Evolutionary conservation across 2,797 vertebrate species (phyloP).

Genomic region (Aplochiton taeniatus): DNA sequence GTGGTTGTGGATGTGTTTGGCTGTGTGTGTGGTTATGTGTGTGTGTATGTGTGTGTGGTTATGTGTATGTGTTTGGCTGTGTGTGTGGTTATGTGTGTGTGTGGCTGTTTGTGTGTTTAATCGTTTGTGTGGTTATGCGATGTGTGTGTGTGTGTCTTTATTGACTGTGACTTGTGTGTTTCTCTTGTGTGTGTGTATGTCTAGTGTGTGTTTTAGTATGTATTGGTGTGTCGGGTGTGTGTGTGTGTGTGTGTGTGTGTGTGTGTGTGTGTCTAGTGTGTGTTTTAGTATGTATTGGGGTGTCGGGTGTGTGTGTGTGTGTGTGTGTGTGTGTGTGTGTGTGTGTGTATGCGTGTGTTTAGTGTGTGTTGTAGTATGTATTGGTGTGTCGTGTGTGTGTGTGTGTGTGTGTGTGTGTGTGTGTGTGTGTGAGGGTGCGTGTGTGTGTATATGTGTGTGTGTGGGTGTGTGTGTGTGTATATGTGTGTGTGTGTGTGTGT

Average conservation of each 20-base stretch:
- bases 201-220: constrained; percentile 21
- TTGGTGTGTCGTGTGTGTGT: constrained; percentile 40
- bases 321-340: too few relatives aligned
- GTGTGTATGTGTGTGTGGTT: too few relatives aligned
- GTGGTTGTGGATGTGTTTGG: too few relatives aligned
- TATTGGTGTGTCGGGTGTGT: too few relatives aligned
- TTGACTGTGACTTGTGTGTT: constrained; percentile 1
- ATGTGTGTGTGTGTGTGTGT: constrained; percentile 28
- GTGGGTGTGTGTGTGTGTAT: too few relatives aligned
- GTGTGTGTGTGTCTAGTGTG: constrained; percentile 25
- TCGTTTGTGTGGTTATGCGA: too few relatives aligned
- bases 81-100: too few relatives aligned
- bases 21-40: too few relatives aligned
- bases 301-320: constrained; percentile 20
- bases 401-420: constrained; percentile 21
- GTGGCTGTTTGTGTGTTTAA: too few relatives aligned
- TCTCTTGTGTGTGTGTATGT: constrained; percentile 39
- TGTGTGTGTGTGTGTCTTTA: constrained; percentile 25
- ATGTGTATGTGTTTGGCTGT: too few relatives aligned
- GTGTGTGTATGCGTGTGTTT: constrained; percentile 23
- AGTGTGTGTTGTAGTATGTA: not conserved
- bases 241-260: too few relatives aligned
- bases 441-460: too few relatives aligned
- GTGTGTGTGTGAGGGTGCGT: constrained; percentile 64
- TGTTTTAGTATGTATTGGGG: constrained; percentile 16